A percentile compares a stretch with the other conserved stretches of the same genome.
phyloP scores from a whole-genome alignment of 2,797 vertebrate species.

The Tarsius wallacei region DNA sequence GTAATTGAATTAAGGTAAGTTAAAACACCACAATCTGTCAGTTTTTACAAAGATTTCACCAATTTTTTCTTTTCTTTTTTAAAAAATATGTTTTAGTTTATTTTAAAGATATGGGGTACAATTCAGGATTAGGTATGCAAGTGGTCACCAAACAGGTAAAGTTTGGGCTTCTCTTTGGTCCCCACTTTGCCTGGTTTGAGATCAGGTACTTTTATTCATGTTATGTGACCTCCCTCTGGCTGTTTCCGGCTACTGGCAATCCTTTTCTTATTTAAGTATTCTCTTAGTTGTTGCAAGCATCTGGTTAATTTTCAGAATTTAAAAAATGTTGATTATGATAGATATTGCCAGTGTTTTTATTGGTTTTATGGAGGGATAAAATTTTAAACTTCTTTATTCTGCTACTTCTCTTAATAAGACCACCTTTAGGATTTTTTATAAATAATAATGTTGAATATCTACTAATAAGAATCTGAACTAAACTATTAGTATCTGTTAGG shows the following conservation, averaged over 20 bases:
- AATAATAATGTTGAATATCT: background rate
- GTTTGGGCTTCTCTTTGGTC: no score
- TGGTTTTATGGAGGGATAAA: background rate
- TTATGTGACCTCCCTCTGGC: no score
- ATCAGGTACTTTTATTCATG: no score
- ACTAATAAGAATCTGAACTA: background rate
- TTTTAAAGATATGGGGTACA: no score
- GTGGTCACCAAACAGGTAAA: no score
- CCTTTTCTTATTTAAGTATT: background rate
- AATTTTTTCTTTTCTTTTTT: background rate
- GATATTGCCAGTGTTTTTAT: background rate
- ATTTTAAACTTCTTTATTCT: background rate
- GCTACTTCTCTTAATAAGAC: background rate
- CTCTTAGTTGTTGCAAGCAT: background rate
- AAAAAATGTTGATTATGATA: background rate
- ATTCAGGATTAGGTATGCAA: no score
- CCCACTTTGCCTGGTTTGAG: no score
- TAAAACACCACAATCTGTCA: background rate
- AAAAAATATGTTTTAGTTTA: no score
- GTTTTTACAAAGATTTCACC: background rate
- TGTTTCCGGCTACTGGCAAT: no score
- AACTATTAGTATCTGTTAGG: background rate
- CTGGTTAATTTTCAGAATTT: background rate
- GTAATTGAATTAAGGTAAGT: background rate
- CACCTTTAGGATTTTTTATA: background rate